Evolutionary conservation across 1,140 invertebrate species (phyloP).

Genomic region (Drosophila pectinifera): DNA sequence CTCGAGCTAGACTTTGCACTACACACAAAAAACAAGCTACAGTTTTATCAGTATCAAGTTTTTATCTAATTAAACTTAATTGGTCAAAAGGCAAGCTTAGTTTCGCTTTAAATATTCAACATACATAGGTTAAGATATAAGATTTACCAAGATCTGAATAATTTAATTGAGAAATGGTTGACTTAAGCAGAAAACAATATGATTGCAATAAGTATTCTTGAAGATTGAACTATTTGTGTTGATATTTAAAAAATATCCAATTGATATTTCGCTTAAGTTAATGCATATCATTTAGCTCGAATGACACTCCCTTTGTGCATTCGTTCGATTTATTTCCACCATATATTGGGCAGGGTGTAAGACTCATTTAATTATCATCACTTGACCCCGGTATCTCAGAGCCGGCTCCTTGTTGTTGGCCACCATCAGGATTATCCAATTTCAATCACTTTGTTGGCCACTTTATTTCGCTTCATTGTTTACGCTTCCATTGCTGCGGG

Average conservation of each 20-base stretch:
- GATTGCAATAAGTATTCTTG: too few relatives aligned
- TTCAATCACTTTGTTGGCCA: constrained; percentile 74
- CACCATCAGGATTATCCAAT: constrained; percentile 66
- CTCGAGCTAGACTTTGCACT: not conserved
- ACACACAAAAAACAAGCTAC: too few relatives aligned
- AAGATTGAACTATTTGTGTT: not conserved
- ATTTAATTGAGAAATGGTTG: too few relatives aligned
- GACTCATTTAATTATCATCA: constrained; percentile 31
- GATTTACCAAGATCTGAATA: too few relatives aligned
- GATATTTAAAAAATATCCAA: not conserved
- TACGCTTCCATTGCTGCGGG: constrained; percentile 50
- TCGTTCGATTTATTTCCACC: not conserved
- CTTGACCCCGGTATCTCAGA: constrained; percentile 12
- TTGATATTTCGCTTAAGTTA: constrained; percentile 11
- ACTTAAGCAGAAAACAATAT: not conserved
- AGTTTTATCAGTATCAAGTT: too few relatives aligned
- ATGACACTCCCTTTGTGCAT: not conserved
- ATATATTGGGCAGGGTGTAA: constrained; percentile 1
- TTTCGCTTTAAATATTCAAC: too few relatives aligned
- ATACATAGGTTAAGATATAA: too few relatives aligned
- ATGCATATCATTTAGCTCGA: constrained; percentile 7
- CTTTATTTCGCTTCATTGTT: constrained; percentile 70
- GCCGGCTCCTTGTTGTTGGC: constrained; percentile 31
- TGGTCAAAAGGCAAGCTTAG: not conserved
- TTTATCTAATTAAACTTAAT: not conserved